phyloP scores from a whole-genome alignment of 2,113 vertebrate species.

The Marmota flaviventris region DNA sequence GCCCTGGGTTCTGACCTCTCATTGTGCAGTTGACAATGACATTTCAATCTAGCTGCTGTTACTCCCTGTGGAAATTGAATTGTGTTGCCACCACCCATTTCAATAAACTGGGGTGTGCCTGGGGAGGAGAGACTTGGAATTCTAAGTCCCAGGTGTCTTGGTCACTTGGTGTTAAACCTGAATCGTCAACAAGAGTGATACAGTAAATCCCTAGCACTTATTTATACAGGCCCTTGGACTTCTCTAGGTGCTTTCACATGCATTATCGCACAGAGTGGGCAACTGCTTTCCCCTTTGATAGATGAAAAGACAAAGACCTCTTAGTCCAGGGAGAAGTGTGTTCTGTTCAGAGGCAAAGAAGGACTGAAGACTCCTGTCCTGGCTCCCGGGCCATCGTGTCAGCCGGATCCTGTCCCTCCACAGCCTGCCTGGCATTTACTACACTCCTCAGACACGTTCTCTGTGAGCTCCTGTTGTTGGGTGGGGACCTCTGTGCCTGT shows the following conservation, averaged over 20 bases:
- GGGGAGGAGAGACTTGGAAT: not conserved
- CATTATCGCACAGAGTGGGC: not conserved
- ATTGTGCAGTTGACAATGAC: not conserved
- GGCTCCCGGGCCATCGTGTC: not conserved
- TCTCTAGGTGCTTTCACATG: not conserved
- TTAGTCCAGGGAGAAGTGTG: no score
- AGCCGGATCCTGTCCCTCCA: not conserved
- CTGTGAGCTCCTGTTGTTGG: not conserved
- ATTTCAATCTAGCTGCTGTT: no score
- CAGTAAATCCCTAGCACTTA: no score
- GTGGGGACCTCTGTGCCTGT: no score
- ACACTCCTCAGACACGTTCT: not conserved
- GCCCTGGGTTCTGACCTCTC: no score
- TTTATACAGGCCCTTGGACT: no score
- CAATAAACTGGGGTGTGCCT: not conserved
- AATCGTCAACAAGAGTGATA: not conserved
- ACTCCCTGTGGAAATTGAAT: not conserved
- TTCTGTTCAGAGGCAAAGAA: no score
- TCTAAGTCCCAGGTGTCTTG: not conserved
- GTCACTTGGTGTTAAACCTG: no score
- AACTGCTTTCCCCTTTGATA: not conserved
- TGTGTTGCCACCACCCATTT: not conserved
- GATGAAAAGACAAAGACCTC: no score
- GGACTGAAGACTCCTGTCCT: not conserved
- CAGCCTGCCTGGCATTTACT: not conserved